Percentiles rank a stretch among this genome's conserved stretches.
phyloP scores from a whole-genome alignment of 2,888 invertebrate genomes.

The Epirrita christyi region DNA sequence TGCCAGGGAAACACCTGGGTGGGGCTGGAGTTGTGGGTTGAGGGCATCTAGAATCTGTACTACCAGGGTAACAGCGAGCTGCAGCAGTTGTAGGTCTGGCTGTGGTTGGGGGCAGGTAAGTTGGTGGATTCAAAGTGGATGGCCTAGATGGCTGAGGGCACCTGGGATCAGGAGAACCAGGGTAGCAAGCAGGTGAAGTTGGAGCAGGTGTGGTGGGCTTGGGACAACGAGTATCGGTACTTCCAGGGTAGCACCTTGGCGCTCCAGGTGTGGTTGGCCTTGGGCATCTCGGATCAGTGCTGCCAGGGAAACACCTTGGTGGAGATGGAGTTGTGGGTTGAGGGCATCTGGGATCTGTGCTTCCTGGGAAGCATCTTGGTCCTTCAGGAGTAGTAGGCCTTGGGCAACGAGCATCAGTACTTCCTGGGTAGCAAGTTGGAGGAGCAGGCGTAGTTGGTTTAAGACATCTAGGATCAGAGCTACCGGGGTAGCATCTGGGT shows the following conservation, averaged over 20 bases:
- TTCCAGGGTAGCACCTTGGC: constrained; percentile 41
- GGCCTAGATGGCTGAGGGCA: constrained; percentile 47
- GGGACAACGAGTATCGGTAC: constrained; percentile 38
- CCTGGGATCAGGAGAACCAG: constrained; percentile 51
- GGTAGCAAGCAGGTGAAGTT: constrained; percentile 51
- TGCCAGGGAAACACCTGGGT: constrained; percentile 44
- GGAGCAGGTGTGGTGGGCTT: constrained; percentile 36
- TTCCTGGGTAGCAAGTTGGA: constrained; percentile 47
- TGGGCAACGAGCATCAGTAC: constrained; percentile 40
- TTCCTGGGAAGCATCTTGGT: constrained; percentile 53
- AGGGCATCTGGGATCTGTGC: constrained; percentile 50
- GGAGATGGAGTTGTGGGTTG: constrained; percentile 38
- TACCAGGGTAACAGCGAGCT: constrained; percentile 54
- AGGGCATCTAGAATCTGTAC: constrained; percentile 50
- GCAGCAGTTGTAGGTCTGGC: constrained; percentile 36
- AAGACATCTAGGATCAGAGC: constrained; percentile 54
- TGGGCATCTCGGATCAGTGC: constrained; percentile 34
- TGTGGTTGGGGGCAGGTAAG: constrained; percentile 37
- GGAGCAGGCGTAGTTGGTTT: constrained; percentile 42
- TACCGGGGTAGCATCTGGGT: constrained; percentile 47
- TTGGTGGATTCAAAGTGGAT: too few species aligned
- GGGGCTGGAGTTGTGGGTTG: constrained; percentile 42
- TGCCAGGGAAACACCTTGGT: constrained; percentile 43
- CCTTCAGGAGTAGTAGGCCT: constrained; percentile 31
- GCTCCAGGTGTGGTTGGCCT: constrained; percentile 30